Conservation (phyloP, 2,797 vertebrate species). For the Danio jaintianensis region DNA sequence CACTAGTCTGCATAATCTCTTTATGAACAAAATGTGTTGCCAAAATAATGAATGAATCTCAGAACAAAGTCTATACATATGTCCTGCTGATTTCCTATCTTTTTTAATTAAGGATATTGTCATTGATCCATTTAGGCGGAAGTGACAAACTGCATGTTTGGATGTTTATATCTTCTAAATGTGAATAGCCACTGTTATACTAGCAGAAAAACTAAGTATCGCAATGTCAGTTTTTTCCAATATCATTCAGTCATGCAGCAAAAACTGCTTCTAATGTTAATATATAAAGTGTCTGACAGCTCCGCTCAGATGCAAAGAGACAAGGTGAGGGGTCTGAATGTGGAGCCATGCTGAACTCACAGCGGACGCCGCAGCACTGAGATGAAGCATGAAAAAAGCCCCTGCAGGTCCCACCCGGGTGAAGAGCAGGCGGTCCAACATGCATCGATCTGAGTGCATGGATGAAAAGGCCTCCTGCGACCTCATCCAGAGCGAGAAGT, state of each 20-base stretch:
- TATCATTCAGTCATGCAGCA: background rate
- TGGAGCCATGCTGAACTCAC: slow-evolving; percentile 1
- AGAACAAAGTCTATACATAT: no score
- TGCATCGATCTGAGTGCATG: slow-evolving; percentile 23
- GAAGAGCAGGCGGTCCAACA: background rate
- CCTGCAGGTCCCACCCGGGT: background rate
- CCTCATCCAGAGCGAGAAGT: slow-evolving; percentile 7
- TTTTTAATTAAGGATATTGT: no score
- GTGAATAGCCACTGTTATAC: no score
- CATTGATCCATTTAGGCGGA: no score
- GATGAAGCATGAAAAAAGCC: slow-evolving; percentile 27
- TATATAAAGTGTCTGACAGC: slow-evolving; percentile 18
- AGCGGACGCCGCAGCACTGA: background rate
- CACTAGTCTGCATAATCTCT: no score
- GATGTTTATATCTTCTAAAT: no score
- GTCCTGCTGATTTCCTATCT: no score
- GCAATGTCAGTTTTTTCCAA: no score
- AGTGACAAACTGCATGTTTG: no score
- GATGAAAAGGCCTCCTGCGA: slow-evolving; percentile 29
- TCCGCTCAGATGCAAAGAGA: background rate
- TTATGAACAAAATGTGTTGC: no score
- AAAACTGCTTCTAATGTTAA: background rate
- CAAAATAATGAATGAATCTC: no score
- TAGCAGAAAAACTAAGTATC: no score
- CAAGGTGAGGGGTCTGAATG: slow-evolving; percentile 16